phyloP scores from a whole-genome alignment of 2,113 vertebrate genomes.

The Apus apus region DNA sequence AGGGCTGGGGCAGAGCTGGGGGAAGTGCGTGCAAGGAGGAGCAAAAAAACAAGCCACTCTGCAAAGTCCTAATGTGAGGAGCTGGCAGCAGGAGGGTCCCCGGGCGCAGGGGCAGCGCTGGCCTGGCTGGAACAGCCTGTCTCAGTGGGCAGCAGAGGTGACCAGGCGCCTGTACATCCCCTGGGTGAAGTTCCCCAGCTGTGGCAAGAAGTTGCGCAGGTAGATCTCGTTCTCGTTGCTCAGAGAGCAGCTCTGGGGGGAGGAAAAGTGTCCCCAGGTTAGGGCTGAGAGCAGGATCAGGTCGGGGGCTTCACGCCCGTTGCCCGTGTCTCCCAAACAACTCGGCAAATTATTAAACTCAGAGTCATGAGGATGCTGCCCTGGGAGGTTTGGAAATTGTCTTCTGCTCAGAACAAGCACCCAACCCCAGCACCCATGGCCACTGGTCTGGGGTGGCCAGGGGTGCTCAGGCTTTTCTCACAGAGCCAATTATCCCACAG shows the following conservation, averaged over 20 bases:
- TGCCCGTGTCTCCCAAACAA: background rate
- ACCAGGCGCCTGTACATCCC: background rate
- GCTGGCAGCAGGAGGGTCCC: rapidly evolving
- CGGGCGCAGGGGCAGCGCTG: too few relatives aligned
- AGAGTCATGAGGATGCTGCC: too few relatives aligned
- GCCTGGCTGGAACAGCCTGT: rapidly evolving
- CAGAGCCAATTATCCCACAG: rapidly evolving
- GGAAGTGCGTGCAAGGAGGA: background rate
- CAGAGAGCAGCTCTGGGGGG: background rate
- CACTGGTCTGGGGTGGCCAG: rapidly evolving
- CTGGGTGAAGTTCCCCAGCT: conserved; percentile 60
- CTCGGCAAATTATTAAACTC: too few relatives aligned
- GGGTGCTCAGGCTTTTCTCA: background rate
- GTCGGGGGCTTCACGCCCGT: rapidly evolving
- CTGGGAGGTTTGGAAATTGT: background rate
- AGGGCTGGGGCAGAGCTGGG: background rate
- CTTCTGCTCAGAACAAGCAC: background rate
- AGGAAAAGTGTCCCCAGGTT: rapidly evolving
- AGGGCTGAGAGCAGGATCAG: background rate
- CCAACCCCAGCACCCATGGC: background rate
- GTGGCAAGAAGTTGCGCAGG: conserved; percentile 51
- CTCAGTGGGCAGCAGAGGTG: rapidly evolving
- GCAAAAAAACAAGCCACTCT: background rate
- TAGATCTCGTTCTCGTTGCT: background rate
- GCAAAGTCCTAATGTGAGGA: background rate